Base-by-base conservation (phyloP, 2,888 invertebrate species). In the Ichneumoninae sp. region DNA sequence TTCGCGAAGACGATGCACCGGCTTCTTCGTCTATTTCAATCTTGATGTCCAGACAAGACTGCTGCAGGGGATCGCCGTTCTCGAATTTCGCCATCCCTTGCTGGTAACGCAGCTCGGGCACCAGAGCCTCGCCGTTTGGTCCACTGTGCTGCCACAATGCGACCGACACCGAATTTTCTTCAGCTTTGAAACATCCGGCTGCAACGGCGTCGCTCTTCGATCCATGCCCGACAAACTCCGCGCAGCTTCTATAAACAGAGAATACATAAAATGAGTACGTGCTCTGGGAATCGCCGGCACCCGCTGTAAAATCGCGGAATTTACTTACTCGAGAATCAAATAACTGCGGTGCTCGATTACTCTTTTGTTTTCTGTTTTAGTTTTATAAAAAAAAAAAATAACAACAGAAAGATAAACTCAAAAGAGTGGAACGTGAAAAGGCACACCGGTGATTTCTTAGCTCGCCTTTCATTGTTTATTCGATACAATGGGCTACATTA, bases 161-260 rank as follows among this genome's bases (percentile, higher is more conserved):
- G 86, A 89, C 87, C 8, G 88, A 83, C 26, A 85, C 66, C 6
- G 86, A 84, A 60, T 88, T 86, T 44, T 86, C 83, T 1, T 84
- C 86, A 3, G 86, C 47, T 52, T 86, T 68, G 65, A 87, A 85
- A 16, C 80, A 81, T 22, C 87, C 87, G 36, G 84, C 74, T 13
- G 84, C 57, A 52, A 19, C 36, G 13, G 44, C 62, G 33, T 87
- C 87, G 40, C 44, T 84, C 74, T 65, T 83, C 66, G 86, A 40
- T 16, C 80, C 74, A 69, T 72, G 85, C 72, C 66, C 82, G 30
- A 40, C 36, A 79, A 60, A n/a, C 40, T 70, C 69, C 19, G 36
- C 54, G 82, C 81, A 52, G 71, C 50, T 70, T 87, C 91, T 91
- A 90, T 87, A 40, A 91, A 91, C 91, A 91, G 60, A 90, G 57